Evolutionary conservation across 2,888 invertebrate species (phyloP).

Genomic region (Synergus umbraculus): DNA sequence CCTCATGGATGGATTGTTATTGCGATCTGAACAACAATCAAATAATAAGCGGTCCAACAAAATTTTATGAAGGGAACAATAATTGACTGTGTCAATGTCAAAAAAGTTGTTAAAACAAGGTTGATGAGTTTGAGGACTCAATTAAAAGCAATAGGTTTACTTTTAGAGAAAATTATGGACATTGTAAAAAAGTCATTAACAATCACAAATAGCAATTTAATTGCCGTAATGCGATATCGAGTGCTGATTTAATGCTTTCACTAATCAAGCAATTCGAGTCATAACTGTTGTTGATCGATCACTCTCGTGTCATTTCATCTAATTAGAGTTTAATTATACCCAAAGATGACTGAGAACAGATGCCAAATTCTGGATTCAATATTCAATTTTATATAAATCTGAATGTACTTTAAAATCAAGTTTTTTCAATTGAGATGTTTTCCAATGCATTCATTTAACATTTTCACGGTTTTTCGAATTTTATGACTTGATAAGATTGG

Average conservation of each 20-base stretch:
- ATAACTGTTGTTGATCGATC: background rate
- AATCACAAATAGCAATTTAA: background rate
- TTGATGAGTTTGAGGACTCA: background rate
- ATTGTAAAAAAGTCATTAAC: background rate
- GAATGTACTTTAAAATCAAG: background rate
- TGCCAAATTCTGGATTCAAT: background rate
- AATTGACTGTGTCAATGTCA: background rate
- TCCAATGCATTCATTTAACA: background rate
- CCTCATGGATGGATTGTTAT: background rate
- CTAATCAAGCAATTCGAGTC: background rate
- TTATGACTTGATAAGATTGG: background rate
- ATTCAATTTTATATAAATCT: background rate
- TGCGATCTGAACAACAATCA: conserved; percentile 2
- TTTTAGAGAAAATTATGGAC: background rate
- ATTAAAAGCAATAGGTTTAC: background rate
- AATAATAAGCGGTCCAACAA: background rate
- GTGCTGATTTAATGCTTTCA: background rate
- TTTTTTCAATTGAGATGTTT: background rate
- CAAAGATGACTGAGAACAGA: background rate
- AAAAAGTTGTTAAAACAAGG: background rate
- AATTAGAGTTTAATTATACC: background rate
- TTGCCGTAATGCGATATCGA: background rate
- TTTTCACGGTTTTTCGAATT: background rate
- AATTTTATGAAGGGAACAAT: background rate
- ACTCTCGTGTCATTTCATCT: background rate